A percentile compares a stretch with the other conserved stretches of the same genome.
Evolutionary conservation across 2,797 vertebrate genomes (phyloP).

Genomic region (Momotus momota): DNA sequence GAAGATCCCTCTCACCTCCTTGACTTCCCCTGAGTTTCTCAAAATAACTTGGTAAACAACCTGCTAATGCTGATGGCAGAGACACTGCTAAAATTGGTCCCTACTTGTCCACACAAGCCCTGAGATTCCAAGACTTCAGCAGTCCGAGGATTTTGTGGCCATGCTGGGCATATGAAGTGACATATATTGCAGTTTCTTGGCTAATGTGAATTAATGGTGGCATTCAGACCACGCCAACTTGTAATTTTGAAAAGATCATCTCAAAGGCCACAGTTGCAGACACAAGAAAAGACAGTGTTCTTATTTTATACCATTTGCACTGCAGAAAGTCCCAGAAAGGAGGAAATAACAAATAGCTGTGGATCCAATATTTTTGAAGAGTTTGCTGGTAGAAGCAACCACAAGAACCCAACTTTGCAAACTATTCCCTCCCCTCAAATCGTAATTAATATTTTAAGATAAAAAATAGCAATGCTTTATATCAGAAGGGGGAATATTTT

Average conservation of each 20-base stretch:
- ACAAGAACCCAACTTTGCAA: not conserved
- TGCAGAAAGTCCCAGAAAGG: not conserved
- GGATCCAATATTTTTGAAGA: not conserved
- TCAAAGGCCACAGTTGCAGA: not conserved
- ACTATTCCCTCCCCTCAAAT: not conserved
- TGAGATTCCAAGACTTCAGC: not conserved
- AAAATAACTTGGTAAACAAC: constrained; percentile 69
- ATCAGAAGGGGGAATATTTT: not conserved
- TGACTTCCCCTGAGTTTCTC: constrained; percentile 55
- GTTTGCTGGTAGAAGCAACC: not conserved
- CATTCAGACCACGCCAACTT: constrained; percentile 18
- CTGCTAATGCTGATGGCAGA: not conserved
- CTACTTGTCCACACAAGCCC: constrained; percentile 60
- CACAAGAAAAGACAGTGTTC: not conserved
- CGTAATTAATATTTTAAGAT: not conserved
- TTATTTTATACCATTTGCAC: not conserved
- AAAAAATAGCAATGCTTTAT: not conserved
- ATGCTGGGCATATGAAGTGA: not conserved
- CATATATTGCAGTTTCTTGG: not conserved
- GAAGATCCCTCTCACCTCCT: constrained; percentile 28
- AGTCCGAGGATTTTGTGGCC: not conserved
- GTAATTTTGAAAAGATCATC: constrained; percentile 18
- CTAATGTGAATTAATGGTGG: not conserved
- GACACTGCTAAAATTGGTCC: constrained; percentile 26
- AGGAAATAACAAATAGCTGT: not conserved